Conservation (phyloP, 2,888 invertebrate genomes). For the Pediacus dermestoides region DNA sequence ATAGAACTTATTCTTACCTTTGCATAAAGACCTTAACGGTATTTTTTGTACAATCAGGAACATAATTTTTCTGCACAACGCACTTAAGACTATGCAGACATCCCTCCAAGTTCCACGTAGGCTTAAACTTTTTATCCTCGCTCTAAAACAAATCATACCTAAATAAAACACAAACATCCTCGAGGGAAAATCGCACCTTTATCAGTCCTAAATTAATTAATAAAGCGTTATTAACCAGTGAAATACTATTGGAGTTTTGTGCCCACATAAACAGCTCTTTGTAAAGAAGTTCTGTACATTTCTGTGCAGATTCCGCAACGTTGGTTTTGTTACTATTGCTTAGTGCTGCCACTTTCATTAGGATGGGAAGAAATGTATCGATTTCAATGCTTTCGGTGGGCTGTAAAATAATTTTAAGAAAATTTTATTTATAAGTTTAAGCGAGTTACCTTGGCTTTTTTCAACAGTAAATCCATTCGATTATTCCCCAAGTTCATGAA, state of each 20-base stretch:
- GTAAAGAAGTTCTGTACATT: conserved; percentile 53
- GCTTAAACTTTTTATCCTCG: conserved; percentile 63
- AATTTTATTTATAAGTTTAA: too few species aligned
- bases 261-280: conserved; percentile 55
- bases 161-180: too few species aligned
- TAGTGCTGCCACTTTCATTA: conserved; percentile 57
- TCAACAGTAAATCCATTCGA: conserved; percentile 38
- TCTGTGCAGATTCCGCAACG: conserved; percentile 44
- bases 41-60: conserved; percentile 52
- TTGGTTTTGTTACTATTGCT: conserved; percentile 55
- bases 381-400: conserved; percentile 32
- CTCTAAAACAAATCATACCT: conserved; percentile 51
- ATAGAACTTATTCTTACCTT: too few species aligned
- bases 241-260: conserved; percentile 50
- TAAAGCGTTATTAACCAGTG: conserved; percentile 61
- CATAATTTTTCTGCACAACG: conserved; percentile 53
- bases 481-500: conserved; percentile 51
- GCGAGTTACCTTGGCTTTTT: conserved; percentile 42
- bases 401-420: conserved; percentile 28
- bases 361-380: conserved; percentile 46
- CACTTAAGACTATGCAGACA: conserved; percentile 59
- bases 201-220: conserved; percentile 65
- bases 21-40: conserved; percentile 54
- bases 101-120: conserved; percentile 61
- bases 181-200: conserved; percentile 60